phyloP scores from a whole-genome alignment of 2,797 vertebrate species.

The Melanotaenia pygmaea region DNA sequence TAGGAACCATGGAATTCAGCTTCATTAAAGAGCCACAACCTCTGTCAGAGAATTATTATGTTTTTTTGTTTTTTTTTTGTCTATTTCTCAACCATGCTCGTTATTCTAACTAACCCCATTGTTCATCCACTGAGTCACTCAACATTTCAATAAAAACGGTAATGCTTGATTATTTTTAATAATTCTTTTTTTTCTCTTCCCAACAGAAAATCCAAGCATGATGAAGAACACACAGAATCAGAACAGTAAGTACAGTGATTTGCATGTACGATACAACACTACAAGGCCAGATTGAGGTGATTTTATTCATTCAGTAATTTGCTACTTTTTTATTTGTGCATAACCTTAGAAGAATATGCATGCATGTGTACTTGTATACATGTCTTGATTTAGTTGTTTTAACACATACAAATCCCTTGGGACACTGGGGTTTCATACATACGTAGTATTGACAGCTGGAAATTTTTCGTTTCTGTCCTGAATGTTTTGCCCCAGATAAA shows the following conservation, averaged over 20 bases:
- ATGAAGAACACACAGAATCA: conserved; percentile 85
- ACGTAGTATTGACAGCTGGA: conserved; percentile 56
- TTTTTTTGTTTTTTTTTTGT: conserved; percentile 2
- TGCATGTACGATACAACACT: background rate
- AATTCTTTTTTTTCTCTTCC: conserved; percentile 38
- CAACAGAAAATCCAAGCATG: conserved; percentile 87
- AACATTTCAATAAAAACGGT: background rate
- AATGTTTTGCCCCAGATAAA: conserved; percentile 43
- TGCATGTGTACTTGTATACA: background rate
- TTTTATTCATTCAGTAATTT: background rate
- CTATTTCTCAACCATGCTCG: background rate
- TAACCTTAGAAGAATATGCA: background rate
- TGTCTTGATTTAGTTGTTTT: background rate
- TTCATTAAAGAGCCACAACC: conserved; percentile 52
- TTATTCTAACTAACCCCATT: conserved; percentile 17
- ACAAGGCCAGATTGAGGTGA: conserved; percentile 22
- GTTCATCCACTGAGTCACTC: conserved; percentile 10
- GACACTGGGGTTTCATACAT: conserved; percentile 23
- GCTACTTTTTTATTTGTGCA: background rate
- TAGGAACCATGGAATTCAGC: conserved; percentile 44
- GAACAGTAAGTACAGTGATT: conserved; percentile 81
- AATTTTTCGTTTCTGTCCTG: conserved; percentile 54
- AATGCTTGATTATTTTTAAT: conserved; percentile 28
- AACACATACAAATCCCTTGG: background rate
- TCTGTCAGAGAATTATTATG: conserved; percentile 41